Evolutionary conservation across 2,113 vertebrate genomes (phyloP), one percentile per base, ranked within the genome.

Genomic region (Rhea pennata): DNA sequence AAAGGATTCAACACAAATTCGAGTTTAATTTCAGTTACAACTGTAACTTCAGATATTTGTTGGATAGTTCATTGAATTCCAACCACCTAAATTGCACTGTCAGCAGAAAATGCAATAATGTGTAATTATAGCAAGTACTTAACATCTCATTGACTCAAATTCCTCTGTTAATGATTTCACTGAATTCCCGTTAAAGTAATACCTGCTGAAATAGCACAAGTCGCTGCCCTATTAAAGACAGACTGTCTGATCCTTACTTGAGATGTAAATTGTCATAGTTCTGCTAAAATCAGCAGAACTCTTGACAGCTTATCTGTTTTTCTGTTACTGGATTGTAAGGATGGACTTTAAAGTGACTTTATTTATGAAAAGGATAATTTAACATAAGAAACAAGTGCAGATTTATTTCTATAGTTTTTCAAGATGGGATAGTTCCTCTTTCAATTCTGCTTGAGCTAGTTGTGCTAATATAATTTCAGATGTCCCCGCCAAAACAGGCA

Each of bases 101-200:
- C 96, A 97, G 89, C 87, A 96, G 85, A 97, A 97, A 95, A 90
- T 82, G 88, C 73, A 93, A 71, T 97, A 95, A 92, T 95, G 97
- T 33, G 70, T 97, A 97, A 97, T 94, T 97, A 92, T 97, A 96
- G 80, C 84, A 95, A 93, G 93, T 92, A 78, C 84, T 96, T 88
- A 95, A 96, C 93, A 97, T 96, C 93, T 93, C 96, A 95, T 96
- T 98, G 92, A 89, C 87, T 97, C 96, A 92, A 78, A 97, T 95
- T 93, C 96, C 94, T 96, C 94, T 97, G 88, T 96, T 96, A 96
- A 94, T 96, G 95, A 95, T 95, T 95, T 96, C 95, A 70, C 54
- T 80, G 84, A 87, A 95, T 96, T 95, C 94, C 71, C 96, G 92
- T 94, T 96, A 90, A 96, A 94, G 87, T 88, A 82, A 96, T 90